These are phyloP conservation scores for Peromyscus leucopus DNA, from an alignment of 2,113 vertebrate genomes.

Conservation along the genomic window DNA sequence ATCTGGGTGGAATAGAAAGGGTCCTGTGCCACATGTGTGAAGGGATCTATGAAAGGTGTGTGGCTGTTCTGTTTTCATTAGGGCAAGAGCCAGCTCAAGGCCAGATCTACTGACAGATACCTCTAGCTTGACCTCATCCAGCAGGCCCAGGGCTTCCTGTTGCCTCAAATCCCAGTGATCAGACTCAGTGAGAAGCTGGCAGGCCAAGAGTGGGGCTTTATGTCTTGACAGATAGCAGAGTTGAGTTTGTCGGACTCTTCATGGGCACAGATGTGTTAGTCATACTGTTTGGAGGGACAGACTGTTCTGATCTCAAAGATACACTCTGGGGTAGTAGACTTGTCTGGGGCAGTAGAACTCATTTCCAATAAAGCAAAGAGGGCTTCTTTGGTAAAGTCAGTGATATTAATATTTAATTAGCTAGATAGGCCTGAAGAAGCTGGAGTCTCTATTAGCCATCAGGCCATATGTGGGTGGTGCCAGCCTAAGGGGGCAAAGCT, in stretches of 20 bases:
- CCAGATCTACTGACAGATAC: background rate
- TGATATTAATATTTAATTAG: background rate
- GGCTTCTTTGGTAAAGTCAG: background rate
- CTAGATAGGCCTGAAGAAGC: background rate
- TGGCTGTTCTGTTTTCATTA: background rate
- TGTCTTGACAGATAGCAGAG: background rate
- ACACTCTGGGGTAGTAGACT: background rate
- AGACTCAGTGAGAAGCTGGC: background rate
- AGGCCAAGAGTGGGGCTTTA: background rate
- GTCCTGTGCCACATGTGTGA: too few species aligned
- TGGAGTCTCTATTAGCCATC: background rate
- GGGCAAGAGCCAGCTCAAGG: background rate
- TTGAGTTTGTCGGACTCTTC: constrained; percentile 7
- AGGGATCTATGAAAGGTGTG: background rate
- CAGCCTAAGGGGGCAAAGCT: background rate
- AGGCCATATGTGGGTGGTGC: background rate
- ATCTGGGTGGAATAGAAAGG: background rate
- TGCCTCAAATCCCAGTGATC: background rate
- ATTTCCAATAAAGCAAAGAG: constrained; percentile 29
- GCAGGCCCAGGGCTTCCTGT: background rate
- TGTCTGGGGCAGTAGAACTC: background rate
- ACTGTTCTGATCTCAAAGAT: background rate
- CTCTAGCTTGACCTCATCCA: background rate
- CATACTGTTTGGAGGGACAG: background rate
- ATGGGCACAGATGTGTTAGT: background rate